These are phyloP conservation scores for Emmelina monodactyla DNA, from an alignment of 2,888 invertebrate species.

Conservation along the genomic window DNA sequence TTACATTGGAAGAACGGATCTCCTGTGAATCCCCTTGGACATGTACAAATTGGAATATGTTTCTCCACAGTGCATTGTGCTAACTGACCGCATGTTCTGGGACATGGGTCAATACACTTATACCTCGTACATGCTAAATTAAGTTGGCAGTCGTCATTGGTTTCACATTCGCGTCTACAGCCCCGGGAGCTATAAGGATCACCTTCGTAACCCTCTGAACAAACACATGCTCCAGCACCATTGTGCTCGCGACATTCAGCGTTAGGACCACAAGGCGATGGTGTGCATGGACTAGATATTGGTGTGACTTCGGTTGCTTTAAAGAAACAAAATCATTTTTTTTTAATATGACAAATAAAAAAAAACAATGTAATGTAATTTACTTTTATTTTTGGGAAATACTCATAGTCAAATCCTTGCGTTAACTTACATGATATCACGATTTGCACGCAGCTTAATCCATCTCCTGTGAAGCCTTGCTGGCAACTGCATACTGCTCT, in stretches of 20 bases:
- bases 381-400: conserved; percentile 3
- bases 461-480: conserved; percentile 84
- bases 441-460: conserved; percentile 71
- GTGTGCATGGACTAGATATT: conserved; percentile 77
- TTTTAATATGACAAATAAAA: conserved; percentile 4
- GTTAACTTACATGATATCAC: conserved; percentile 51
- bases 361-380: conserved; percentile 1
- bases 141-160: conserved; percentile 76
- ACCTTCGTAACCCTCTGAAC: conserved; percentile 79
- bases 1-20: conserved; percentile 84
- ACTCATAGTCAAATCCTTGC: no score
- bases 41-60: conserved; percentile 81
- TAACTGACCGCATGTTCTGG: conserved; percentile 81
- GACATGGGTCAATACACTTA: conserved; percentile 87
- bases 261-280: conserved; percentile 86
- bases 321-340: conserved; percentile 22
- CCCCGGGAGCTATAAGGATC: conserved; percentile 80
- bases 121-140: conserved; percentile 79
- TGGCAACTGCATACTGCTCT: conserved; percentile 82
- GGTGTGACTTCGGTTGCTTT: conserved; percentile 70
- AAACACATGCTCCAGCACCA: conserved; percentile 85
- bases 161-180: conserved; percentile 81
- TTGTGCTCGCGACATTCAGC: conserved; percentile 84
- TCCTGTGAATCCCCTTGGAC: conserved; percentile 77
- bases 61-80: conserved; percentile 81